phyloP scores from a whole-genome alignment of 2,888 invertebrate species.

The Cremastinae sp. region DNA sequence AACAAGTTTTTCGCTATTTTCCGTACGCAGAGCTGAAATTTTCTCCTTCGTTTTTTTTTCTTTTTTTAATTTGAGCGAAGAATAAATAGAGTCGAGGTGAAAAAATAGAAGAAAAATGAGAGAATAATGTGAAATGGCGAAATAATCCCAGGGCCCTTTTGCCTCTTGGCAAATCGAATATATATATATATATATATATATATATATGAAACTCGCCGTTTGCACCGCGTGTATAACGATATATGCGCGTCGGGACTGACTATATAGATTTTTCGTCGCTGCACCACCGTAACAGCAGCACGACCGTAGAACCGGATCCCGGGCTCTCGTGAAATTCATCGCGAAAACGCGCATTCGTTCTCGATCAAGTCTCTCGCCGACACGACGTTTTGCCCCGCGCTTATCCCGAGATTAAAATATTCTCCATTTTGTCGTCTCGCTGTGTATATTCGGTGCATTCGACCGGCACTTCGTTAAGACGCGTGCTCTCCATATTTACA shows the following conservation, averaged over 20 bases:
- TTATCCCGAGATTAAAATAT: conserved; percentile 20
- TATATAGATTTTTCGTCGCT: conserved; percentile 44
- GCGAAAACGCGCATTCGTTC: conserved; percentile 52
- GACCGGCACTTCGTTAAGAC: too few relatives aligned
- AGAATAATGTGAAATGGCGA: too few relatives aligned
- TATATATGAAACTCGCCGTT: too few relatives aligned
- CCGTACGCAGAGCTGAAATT: too few relatives aligned
- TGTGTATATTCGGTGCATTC: too few relatives aligned
- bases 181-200: conserved; percentile 13
- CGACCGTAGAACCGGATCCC: conserved; percentile 52
- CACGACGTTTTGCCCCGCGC: conserved; percentile 38
- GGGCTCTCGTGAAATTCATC: conserved; percentile 51
- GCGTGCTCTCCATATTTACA: too few relatives aligned
- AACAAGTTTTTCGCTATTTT: too few relatives aligned
- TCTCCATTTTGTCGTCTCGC: neutral
- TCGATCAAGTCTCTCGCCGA: conserved; percentile 45
- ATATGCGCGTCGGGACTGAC: too few relatives aligned
- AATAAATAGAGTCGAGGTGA: too few relatives aligned
- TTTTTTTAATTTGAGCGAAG: too few relatives aligned
- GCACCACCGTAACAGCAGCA: conserved; percentile 48
- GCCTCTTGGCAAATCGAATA: conserved; percentile 13
- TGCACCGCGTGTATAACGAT: neutral
- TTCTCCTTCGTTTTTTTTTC: too few relatives aligned
- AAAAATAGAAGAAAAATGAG: neutral
- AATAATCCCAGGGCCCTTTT: conserved; percentile 18